These are phyloP conservation scores for Crypturellus undulatus DNA, from an alignment of 2,113 vertebrate genomes.

Conservation along the genomic window DNA sequence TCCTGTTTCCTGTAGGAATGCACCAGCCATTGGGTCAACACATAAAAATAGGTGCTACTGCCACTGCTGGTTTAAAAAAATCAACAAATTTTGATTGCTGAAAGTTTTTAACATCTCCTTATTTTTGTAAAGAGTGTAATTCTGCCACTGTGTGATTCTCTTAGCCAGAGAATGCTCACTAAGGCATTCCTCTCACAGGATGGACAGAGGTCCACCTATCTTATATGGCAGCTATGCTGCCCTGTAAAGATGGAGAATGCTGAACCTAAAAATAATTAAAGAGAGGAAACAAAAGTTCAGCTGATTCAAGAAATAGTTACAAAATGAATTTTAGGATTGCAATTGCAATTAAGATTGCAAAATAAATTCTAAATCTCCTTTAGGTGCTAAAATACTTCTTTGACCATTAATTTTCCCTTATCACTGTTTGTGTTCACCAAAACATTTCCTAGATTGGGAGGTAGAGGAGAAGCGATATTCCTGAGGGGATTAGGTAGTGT, in stretches of 20 bases:
- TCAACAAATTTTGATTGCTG: no score
- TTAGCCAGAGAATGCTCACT: not conserved
- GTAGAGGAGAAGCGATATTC: not conserved
- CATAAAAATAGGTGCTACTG: not conserved
- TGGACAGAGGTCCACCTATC: not conserved
- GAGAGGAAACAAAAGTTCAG: not conserved
- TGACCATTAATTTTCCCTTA: rapidly evolving
- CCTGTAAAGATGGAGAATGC: not conserved
- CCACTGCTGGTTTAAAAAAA: not conserved
- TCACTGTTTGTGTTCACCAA: not conserved
- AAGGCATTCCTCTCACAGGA: not conserved
- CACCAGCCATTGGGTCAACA: not conserved
- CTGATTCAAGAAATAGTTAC: not conserved
- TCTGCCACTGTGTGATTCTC: rapidly evolving
- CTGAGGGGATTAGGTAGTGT: not conserved
- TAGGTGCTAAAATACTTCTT: not conserved
- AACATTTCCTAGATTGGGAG: not conserved
- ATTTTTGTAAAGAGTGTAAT: not conserved
- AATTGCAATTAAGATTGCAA: not conserved
- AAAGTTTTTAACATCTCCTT: not conserved
- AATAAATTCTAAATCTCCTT: not conserved
- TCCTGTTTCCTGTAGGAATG: not conserved
- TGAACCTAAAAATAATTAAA: not conserved
- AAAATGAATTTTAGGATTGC: not conserved
- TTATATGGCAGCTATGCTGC: not conserved